phyloP scores from a whole-genome alignment of 2,888 invertebrate species.

The Pilophorus perplexus region DNA sequence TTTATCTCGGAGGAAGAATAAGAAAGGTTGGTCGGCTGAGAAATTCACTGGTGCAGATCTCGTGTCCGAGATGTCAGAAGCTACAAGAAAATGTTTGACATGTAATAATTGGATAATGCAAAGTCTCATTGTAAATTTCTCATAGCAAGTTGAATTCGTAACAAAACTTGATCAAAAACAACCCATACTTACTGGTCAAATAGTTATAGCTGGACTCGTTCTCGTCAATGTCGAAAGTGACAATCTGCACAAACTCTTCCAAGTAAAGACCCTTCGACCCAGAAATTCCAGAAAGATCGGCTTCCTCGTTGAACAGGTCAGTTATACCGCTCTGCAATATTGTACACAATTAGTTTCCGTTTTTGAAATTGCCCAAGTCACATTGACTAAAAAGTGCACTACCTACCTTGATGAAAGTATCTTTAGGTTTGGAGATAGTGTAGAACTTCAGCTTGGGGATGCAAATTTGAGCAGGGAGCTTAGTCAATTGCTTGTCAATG shows the following conservation, averaged over 20 bases:
- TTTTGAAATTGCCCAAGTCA: no score
- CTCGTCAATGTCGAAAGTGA: slow-evolving; percentile 63
- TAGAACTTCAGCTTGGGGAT: slow-evolving; percentile 64
- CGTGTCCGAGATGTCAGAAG: slow-evolving; percentile 44
- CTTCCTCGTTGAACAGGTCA: slow-evolving; percentile 60
- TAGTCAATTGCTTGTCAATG: slow-evolving; percentile 55
- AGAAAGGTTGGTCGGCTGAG: slow-evolving; percentile 50
- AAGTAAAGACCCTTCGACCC: slow-evolving; percentile 62
- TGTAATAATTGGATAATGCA: slow-evolving; percentile 46
- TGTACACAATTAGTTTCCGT: neutral
- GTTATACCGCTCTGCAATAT: slow-evolving; percentile 55
- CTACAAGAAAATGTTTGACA: slow-evolving; percentile 43
- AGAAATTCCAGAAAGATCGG: slow-evolving; percentile 61
- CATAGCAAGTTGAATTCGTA: neutral
- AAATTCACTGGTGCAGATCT: slow-evolving; percentile 46
- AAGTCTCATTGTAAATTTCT: slow-evolving; percentile 26
- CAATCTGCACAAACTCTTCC: slow-evolving; percentile 65
- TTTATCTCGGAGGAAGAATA: slow-evolving; percentile 49
- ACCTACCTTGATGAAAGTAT: slow-evolving; percentile 59
- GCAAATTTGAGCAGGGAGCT: slow-evolving; percentile 57
- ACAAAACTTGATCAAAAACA: neutral
- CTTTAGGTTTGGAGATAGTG: slow-evolving; percentile 62
- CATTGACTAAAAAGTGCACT: neutral
- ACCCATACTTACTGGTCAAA: slow-evolving; percentile 55
- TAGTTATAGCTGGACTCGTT: slow-evolving; percentile 56